Conservation (phyloP, 2,888 invertebrate genomes). For the Empis stercorea region DNA sequence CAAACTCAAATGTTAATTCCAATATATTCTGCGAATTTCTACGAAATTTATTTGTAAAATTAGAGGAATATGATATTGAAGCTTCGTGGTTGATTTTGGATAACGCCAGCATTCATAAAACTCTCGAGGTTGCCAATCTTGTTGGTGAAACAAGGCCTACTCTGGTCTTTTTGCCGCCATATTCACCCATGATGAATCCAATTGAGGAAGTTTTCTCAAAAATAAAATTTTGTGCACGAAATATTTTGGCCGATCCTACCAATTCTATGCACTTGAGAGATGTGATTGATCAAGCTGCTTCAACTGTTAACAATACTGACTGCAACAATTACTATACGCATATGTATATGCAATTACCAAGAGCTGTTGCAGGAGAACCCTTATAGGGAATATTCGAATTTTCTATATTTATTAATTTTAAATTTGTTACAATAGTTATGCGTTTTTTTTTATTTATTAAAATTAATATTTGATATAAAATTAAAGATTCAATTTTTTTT, state of each 20-base stretch:
- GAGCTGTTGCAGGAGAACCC: slow-evolving; percentile 7
- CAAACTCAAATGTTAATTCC: neutral
- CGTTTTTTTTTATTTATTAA: too few relatives aligned
- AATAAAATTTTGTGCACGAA: neutral
- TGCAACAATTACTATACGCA: too few relatives aligned
- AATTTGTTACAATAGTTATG: too few relatives aligned
- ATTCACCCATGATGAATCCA: neutral
- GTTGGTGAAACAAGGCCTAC: neutral
- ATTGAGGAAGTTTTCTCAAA: slow-evolving; percentile 1
- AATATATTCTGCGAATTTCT: neutral
- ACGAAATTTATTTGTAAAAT: neutral
- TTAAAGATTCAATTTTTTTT: too few relatives aligned
- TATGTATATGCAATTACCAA: too few relatives aligned
- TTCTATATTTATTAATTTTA: too few relatives aligned
- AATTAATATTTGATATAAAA: too few relatives aligned
- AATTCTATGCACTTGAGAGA: too few relatives aligned
- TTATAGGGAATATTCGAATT: neutral
- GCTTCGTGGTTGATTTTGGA: neutral
- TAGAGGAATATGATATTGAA: neutral
- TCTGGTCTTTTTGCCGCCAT: neutral
- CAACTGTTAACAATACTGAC: too few relatives aligned
- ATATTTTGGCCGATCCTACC: too few relatives aligned
- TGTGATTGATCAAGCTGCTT: too few relatives aligned
- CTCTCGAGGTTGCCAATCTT: neutral
- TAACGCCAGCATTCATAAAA: neutral